These are phyloP conservation scores for silkworm (Bombyx mori) DNA, from an alignment of 1,140 invertebrate genomes.

Conservation along the genomic window ASM3026992v2 NC_085112.1:6248001-6248500, in stretches of 20 bases:
- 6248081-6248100: conserved; percentile 67
- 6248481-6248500: too few relatives aligned
- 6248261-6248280: conserved; percentile 22
- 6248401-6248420: too few relatives aligned
- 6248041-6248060: conserved; percentile 66
- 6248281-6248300: too few relatives aligned
- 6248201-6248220: conserved; percentile 45
- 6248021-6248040: conserved; percentile 42
- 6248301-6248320: too few relatives aligned
- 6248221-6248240: conserved; percentile 52
- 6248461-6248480: too few relatives aligned
- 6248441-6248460: too few relatives aligned
- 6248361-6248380: too few relatives aligned
- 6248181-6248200: conserved; percentile 56
- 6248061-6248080: conserved; percentile 69
- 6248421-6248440: too few relatives aligned
- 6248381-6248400: too few relatives aligned
- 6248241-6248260: conserved; percentile 44
- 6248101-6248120: conserved; percentile 66
- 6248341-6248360: too few relatives aligned
- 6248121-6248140: conserved; percentile 66
- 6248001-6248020: conserved; percentile 48
- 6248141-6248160: conserved; percentile 69
- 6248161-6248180: conserved; percentile 70
- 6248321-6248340: too few relatives aligned